Percentiles rank a stretch among this genome's conserved stretches.
These are phyloP conservation scores for Caenorhabditis japonica DNA, from an alignment of 2,888 invertebrate species.

Conservation along the genomic window DNA sequence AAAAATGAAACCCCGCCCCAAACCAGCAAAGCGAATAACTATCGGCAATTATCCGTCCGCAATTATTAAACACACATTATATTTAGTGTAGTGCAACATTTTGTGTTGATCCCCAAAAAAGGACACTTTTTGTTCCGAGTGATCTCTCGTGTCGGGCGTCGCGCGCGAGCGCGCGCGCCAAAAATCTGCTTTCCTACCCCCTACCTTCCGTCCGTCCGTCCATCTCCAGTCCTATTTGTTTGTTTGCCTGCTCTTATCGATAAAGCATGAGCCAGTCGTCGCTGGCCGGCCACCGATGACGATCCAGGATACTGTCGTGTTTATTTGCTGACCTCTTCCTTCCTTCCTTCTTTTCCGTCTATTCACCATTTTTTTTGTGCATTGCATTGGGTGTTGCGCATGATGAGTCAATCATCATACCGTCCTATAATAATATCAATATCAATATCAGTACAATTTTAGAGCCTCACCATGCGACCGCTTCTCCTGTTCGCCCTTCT, in stretches of 20 bases:
- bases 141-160: background rate
- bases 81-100: too few relatives aligned
- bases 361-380: background rate
- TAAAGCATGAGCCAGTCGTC: conserved; percentile 36
- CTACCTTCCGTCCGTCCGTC: too few relatives aligned
- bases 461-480: conserved; percentile 35
- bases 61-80: too few relatives aligned
- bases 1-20: too few relatives aligned
- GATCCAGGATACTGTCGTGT: conserved; percentile 14
- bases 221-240: conserved; percentile 18
- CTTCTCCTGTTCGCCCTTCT: conserved; percentile 46
- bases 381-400: too few relatives aligned
- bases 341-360: conserved; percentile 8
- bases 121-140: too few relatives aligned
- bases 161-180: background rate
- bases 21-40: too few relatives aligned
- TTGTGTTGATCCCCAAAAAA: too few relatives aligned
- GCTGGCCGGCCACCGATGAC: background rate
- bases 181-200: background rate
- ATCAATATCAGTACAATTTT: conserved; percentile 24
- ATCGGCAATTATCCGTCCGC: too few relatives aligned
- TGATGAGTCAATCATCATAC: conserved; percentile 1
- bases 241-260: conserved; percentile 37
- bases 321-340: conserved; percentile 42
- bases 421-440: conserved; percentile 7